Base-by-base conservation (phyloP, 2,797 vertebrate genomes). In the Salmo trutta region DNA sequence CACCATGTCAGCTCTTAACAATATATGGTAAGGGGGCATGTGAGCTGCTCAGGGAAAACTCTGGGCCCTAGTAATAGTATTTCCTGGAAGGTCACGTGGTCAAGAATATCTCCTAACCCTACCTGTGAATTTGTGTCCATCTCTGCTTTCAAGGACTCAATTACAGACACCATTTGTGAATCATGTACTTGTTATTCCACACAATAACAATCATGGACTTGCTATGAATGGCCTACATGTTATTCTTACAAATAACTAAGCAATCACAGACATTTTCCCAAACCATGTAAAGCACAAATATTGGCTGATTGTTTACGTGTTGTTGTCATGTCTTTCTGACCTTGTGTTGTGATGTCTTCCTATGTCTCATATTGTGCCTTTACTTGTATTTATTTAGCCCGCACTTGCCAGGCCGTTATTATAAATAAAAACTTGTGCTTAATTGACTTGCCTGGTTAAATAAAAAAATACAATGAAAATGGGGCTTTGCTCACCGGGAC, bases 401-500 rank as follows among this genome's bases (percentile, higher is more conserved):
- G 24, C 2, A 19, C 17, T 56, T 56, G 24, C n/a, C 19, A 62
- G 56, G 56, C 19, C 3, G 19, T 10, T 10, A 64, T 24, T 64
- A 64, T 64, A 10, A 64, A 64, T 12, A 27, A 64, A 8, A 27
- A 64, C 41, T 47, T 69, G 15, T 69, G 31, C 59, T 27, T 14
- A 64, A 64, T 64, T 64, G 56, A 59, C 56, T 24, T 64, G 59
- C 59, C n/a, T 64, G 59, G 59, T 64, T 24, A 27, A 24, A 64
- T 64, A 27, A 27, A 62, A 62, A 24, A 41, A 69, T 36, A 31
- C 66, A 7, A 16, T 16, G 0, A 8, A 19, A 33, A 69, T 41
- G 17, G 0, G 19, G 16, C 36, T 16, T 21, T 71, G 21, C 94
- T 95, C 88, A 96, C 96, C 59, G 96, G 95, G 1, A 95, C 95